phyloP scores from a whole-genome alignment of 2,113 vertebrate genomes.

The Ceyx cyanopectus region DNA sequence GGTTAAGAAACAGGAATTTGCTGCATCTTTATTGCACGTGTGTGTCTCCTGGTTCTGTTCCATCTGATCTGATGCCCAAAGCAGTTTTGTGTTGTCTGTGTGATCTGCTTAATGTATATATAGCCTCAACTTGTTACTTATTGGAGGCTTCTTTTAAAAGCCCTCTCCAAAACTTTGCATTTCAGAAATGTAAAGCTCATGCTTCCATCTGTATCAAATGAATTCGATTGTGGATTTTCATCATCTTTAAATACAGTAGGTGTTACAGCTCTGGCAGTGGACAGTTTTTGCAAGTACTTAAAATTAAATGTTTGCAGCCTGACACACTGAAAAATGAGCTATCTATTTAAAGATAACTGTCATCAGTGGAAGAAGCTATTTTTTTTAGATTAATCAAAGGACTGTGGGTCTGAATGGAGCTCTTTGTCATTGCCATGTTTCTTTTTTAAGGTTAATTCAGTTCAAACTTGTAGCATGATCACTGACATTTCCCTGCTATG shows the following conservation, averaged over 20 bases:
- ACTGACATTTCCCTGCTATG: constrained; percentile 26
- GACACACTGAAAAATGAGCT: not conserved
- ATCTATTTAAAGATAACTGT: not conserved
- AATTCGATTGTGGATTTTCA: not conserved
- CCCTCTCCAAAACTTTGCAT: not conserved
- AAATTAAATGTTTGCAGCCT: not conserved
- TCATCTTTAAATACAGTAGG: not conserved
- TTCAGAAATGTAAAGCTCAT: not conserved
- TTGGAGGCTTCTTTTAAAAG: not conserved
- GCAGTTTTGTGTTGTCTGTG: not conserved
- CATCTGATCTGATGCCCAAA: not conserved
- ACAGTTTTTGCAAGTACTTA: not conserved
- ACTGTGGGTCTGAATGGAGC: not conserved
- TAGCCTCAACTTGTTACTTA: not conserved
- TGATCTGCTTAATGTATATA: not conserved
- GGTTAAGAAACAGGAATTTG: not conserved
- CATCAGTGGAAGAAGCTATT: not conserved
- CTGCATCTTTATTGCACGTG: not conserved
- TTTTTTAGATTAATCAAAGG: not conserved
- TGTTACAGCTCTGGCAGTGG: not conserved
- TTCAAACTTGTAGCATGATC: not conserved
- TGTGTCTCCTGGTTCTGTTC: not conserved
- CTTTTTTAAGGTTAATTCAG: constrained; percentile 13
- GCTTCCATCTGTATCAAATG: not conserved
- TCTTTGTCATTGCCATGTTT: not conserved